Base-by-base conservation (phyloP, 2,113 vertebrate genomes). In the Periophthalmodon schlosseri region DNA sequence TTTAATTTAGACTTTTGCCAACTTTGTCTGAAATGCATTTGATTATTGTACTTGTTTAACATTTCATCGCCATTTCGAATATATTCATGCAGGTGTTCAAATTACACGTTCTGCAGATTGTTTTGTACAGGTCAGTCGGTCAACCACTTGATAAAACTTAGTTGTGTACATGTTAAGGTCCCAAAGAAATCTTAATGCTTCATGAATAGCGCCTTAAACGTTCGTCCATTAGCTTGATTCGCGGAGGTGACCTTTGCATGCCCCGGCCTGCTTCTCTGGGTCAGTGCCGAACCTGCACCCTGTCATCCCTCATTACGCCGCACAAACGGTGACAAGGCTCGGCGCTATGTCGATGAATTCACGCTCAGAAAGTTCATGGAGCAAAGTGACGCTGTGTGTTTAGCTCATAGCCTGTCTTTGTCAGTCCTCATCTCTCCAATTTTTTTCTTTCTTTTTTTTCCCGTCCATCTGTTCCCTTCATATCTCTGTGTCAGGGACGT, bases 321-420 rank as follows among this genome's bases (percentile, higher is more conserved):
- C 54, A 36, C 14, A 13, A 69, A 60, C 16, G 18, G 60, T 86
- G 90, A 91, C 0, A 24, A 76, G 65, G 91, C 93, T 46, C 75
- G 3, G 72, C 72, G 12, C 72, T 28, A 56, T 21, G 64, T 46
- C 33, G 57, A 75, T 54, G 77, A 76, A 76, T 82, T 94, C 94
- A 93, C 91, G 94, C 94, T 93, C 92, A 80, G 92, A 81, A 85
- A 87, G 75, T 57, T 69, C 70, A 65, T 84, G 89, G 73, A 79
- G 75, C 77, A 87, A 86, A 93, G 94, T 14, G 24, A 34, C 95
- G 92, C 94, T 84, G 14, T 84, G 90, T 92, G 93, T 95, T 96
- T 93, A 95, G 94, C 95, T 95, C 94, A 96, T 95, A 94, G 94
- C 93, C 23, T 75, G 87, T 72, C 69, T 82, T 78, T 75, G 79